phyloP scores from a whole-genome alignment of 2,113 vertebrate species.

The Isurus oxyrinchus region DNA sequence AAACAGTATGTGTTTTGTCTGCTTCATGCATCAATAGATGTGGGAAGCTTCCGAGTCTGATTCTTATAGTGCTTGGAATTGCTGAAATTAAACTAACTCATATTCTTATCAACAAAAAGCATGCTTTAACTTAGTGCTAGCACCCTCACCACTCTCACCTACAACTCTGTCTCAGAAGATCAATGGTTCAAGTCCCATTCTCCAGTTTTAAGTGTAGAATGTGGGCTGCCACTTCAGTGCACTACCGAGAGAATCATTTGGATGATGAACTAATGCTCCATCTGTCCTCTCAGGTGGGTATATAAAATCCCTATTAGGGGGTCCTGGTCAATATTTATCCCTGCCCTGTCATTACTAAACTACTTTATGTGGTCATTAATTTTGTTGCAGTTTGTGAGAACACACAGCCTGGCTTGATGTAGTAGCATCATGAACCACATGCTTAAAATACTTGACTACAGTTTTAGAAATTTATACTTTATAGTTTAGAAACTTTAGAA shows the following conservation, averaged over 20 bases:
- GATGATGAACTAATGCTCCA: no score
- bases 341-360: background rate
- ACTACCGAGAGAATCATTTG: background rate
- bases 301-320: background rate
- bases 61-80: background rate
- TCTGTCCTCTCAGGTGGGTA: background rate
- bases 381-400: background rate
- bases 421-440: background rate
- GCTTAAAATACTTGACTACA: no score
- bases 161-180: background rate
- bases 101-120: background rate
- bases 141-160: background rate
- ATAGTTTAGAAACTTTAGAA: background rate
- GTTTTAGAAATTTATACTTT: background rate
- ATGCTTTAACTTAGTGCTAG: background rate
- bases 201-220: background rate
- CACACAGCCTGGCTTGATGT: background rate
- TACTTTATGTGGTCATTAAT: background rate
- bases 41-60: no score
- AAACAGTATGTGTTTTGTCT: no score
- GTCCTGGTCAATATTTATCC: background rate
- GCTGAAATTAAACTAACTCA: background rate
- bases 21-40: no score
- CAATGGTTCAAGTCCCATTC: background rate
- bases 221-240: background rate